These are phyloP conservation scores for Myrmophylax atrothorax DNA, from an alignment of 2,113 vertebrate species.

Conservation along the genomic window DNA sequence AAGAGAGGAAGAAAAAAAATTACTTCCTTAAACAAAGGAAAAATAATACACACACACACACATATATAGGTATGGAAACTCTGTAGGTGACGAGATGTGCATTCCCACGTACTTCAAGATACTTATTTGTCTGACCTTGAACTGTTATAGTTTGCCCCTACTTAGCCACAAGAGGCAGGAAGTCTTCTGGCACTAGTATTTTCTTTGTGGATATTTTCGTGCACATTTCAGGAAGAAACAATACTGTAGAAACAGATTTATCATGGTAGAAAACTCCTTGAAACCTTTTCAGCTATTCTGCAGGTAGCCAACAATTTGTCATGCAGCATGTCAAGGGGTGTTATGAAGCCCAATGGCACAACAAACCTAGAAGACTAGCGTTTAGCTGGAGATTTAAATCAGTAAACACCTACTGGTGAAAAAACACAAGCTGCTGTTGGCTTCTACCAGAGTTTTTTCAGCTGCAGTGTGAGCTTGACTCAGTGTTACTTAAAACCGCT, in stretches of 20 bases:
- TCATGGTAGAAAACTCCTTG: background rate
- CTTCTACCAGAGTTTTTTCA: background rate
- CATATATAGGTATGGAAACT: background rate
- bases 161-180: background rate
- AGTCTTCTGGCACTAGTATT: background rate
- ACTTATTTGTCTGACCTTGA: background rate
- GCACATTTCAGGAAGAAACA: background rate
- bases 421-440: background rate
- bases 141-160: background rate
- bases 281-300: background rate
- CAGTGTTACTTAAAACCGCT: background rate
- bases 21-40: background rate
- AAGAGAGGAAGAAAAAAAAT: background rate
- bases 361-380: background rate
- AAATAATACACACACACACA: background rate
- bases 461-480: background rate
- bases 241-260: background rate
- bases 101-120: background rate
- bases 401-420: background rate
- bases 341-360: background rate
- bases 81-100: background rate
- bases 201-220: constrained; percentile 12
- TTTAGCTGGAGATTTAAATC: background rate
- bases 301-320: background rate
- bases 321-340: background rate